Conservation (phyloP, 2,113 vertebrate species). For the Entelurus aequoreus region DNA sequence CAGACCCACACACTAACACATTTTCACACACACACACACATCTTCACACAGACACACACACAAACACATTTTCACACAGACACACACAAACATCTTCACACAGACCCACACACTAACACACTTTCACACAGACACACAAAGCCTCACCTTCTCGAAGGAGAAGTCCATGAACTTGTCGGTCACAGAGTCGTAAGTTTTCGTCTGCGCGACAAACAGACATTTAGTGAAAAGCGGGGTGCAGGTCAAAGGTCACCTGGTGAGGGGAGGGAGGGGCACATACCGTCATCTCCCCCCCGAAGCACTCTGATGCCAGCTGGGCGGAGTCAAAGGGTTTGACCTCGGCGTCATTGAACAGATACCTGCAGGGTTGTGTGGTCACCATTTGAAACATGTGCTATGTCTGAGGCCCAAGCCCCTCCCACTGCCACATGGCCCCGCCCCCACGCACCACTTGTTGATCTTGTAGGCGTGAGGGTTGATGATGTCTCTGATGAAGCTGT, state of each 20-base stretch:
- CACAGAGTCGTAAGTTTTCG: conserved; percentile 98
- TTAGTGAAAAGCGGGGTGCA: not conserved
- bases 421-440: not conserved
- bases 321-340: conserved; percentile 99
- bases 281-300: conserved; percentile 98
- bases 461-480: conserved; percentile 96
- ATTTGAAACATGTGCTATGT: not conserved
- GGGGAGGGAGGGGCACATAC: conserved; percentile 52
- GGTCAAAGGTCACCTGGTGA: not conserved
- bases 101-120: not conserved
- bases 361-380: conserved; percentile 33
- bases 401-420: not conserved
- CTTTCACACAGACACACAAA: not conserved
- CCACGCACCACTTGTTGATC: conserved; percentile 95
- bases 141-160: conserved; percentile 95
- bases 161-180: conserved; percentile 99
- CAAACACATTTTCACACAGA: not conserved
- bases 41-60: too few species aligned
- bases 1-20: too few species aligned
- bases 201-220: conserved; percentile 69
- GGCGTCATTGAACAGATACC: conserved; percentile 98
- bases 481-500: conserved; percentile 97
- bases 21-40: too few species aligned
- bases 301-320: conserved; percentile 94
- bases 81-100: not conserved